phyloP scores from a whole-genome alignment of 2,113 vertebrate species.

The Heterochromis multidens region DNA sequence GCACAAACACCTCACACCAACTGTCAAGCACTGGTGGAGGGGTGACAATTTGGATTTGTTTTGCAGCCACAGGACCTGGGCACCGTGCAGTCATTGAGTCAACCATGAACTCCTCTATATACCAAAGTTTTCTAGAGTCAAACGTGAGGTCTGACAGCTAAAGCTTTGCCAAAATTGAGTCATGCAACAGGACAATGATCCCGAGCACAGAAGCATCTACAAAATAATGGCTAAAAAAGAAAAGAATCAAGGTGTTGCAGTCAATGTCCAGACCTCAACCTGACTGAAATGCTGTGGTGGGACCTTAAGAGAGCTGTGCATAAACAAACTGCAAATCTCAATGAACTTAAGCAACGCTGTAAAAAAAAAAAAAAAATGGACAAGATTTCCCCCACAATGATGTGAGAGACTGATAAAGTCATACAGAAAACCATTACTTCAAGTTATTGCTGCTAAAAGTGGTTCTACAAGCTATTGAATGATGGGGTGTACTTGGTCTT shows the following conservation, averaged over 20 bases:
- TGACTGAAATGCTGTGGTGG: background rate
- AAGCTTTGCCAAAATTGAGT: background rate
- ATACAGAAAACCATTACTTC: background rate
- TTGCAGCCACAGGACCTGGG: too few relatives aligned
- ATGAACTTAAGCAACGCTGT: background rate
- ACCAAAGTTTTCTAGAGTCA: too few relatives aligned
- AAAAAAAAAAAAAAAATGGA: background rate
- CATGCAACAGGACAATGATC: background rate
- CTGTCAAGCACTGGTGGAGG: too few relatives aligned
- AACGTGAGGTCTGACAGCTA: too few relatives aligned
- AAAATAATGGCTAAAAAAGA: background rate
- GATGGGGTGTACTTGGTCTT: background rate
- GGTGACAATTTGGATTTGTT: too few relatives aligned
- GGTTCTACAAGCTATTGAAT: background rate
- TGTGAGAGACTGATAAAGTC: background rate
- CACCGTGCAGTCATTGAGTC: too few relatives aligned
- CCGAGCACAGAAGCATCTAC: background rate
- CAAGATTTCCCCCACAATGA: background rate
- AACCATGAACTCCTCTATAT: too few relatives aligned
- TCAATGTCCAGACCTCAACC: background rate
- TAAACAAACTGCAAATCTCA: background rate
- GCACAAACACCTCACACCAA: too few relatives aligned
- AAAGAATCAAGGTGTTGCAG: background rate
- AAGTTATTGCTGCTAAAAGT: background rate
- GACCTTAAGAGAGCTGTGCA: background rate